Evolutionary conservation across 2,797 vertebrate species (phyloP).

Genomic region (Takifugu rubripes): DNA sequence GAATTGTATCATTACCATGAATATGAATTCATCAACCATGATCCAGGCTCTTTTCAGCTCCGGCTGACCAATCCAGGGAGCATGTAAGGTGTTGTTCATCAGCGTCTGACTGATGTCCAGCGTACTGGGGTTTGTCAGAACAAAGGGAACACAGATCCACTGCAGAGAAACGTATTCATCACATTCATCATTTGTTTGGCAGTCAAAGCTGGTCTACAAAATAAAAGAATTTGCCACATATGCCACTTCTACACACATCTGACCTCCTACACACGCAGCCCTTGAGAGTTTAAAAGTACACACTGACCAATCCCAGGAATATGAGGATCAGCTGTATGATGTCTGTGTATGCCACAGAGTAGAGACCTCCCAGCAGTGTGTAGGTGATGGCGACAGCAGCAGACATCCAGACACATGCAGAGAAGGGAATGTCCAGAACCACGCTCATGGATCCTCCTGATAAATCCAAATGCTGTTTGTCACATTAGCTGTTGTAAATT

Average conservation of each 20-base stretch:
- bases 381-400: constrained; percentile 63
- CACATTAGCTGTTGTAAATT: too few species aligned
- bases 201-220: too few species aligned
- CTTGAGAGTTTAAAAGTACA: too few species aligned
- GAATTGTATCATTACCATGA: constrained; percentile 27
- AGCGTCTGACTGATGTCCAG: constrained; percentile 45
- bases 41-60: constrained; percentile 36
- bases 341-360: constrained; percentile 60
- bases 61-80: constrained; percentile 8
- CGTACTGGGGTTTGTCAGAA: constrained; percentile 52
- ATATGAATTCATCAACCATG: constrained; percentile 61
- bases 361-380: constrained; percentile 67
- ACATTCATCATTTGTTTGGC: too few species aligned
- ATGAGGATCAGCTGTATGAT: constrained; percentile 72
- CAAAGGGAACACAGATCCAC: constrained; percentile 66
- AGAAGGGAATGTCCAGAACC: constrained; percentile 61
- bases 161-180: constrained; percentile 1
- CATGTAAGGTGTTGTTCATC: constrained; percentile 53
- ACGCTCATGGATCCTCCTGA: constrained; percentile 69
- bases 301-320: constrained; percentile 59
- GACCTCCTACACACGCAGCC: too few species aligned
- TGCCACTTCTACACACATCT: too few species aligned
- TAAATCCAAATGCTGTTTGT: too few species aligned
- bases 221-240: too few species aligned
- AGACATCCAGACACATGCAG: constrained; percentile 61